Evolutionary conservation across 2,888 invertebrate genomes (phyloP), one percentile per base, ranked within the genome.

Genomic region (Hemistola chrysoprasaria): DNA sequence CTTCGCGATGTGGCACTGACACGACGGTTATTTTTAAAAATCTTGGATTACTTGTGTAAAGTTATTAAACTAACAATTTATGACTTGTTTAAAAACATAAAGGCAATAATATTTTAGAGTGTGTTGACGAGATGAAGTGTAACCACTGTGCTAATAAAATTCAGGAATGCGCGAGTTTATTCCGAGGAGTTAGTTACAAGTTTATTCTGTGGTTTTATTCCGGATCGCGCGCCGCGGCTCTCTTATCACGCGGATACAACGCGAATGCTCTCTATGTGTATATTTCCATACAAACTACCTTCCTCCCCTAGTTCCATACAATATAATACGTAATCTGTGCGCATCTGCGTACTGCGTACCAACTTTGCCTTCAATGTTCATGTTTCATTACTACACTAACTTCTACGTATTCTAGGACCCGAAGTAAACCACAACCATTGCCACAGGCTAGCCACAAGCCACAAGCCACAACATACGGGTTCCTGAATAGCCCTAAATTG

Each of bases 71-170:
- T 25, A 4, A 23, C n/a, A 37, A 41, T 42, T 40, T 43, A 45
- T 23, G 35, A 8, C 40, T 36, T 35, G 32, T 41, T 39, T 20
- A 34, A 42, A 42, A 22, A 25, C 39, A 22, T 28, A 46, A 10
- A 32, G 27, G 39, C 35, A 35, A 37, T 42, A 30, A 39, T 45
- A 50, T 44, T 50, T 43, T 36, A 40, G 11, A 10, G 26, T 24
- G 47, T 37, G 39, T 39, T 36, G 36, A 39, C 32, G 8, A 25
- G 21, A 32, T 20, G 34, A 37, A 22, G 22, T 20, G 31, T n/a
- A n/a, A n/a, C n/a, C n/a, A n/a, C n/a, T n/a, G n/a, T n/a, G n/a
- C n/a, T n/a, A n/a, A n/a, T 4, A 16, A 4, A 16, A 4, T 16
- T 16, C 16, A 16, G 16, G 16, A 16, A 16, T 16, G 16, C 16